Evolutionary conservation across 2,113 vertebrate species (phyloP).

Genomic region (Cyprinodon tularosa): DNA sequence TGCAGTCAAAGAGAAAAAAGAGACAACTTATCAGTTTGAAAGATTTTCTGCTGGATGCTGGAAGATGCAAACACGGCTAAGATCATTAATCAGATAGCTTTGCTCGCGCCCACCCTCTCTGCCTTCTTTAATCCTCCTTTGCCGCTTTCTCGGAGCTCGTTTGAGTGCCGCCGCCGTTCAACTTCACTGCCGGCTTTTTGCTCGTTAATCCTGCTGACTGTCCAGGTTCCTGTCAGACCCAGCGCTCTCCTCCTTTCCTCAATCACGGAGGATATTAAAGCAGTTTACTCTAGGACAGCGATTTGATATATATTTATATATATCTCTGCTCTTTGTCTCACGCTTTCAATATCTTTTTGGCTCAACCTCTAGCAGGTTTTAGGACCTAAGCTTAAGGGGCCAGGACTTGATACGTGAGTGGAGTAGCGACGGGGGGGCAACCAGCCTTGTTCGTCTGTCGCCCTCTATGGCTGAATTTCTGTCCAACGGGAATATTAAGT

Average conservation of each 20-base stretch:
- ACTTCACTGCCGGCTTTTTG: slow-evolving; percentile 47
- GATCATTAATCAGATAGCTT: slow-evolving; percentile 53
- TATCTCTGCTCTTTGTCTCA: slow-evolving; percentile 48
- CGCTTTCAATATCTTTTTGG: slow-evolving; percentile 24
- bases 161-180: slow-evolving; percentile 47
- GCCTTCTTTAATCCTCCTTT: slow-evolving; percentile 53
- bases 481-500: slow-evolving; percentile 59
- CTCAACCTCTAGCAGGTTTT: slow-evolving; percentile 15
- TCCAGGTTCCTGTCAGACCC: slow-evolving; percentile 36
- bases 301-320: slow-evolving; percentile 52
- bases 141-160: slow-evolving; percentile 42
- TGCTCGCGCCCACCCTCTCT: slow-evolving; percentile 34
- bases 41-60: slow-evolving; percentile 17
- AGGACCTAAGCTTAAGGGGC: slow-evolving; percentile 7
- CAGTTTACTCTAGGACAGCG: slow-evolving; percentile 57
- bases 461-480: slow-evolving; percentile 55
- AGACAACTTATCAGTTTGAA: slow-evolving; percentile 14
- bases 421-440: slow-evolving; percentile 2
- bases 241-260: neutral
- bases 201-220: slow-evolving; percentile 56
- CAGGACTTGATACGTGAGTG: slow-evolving; percentile 6
- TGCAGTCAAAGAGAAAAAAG: neutral
- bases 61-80: slow-evolving; percentile 43
- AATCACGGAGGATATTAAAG: slow-evolving; percentile 22
- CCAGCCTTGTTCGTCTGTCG: slow-evolving; percentile 49